phyloP scores from a whole-genome alignment of 2,888 invertebrate species.

The Laspeyria flexula region DNA sequence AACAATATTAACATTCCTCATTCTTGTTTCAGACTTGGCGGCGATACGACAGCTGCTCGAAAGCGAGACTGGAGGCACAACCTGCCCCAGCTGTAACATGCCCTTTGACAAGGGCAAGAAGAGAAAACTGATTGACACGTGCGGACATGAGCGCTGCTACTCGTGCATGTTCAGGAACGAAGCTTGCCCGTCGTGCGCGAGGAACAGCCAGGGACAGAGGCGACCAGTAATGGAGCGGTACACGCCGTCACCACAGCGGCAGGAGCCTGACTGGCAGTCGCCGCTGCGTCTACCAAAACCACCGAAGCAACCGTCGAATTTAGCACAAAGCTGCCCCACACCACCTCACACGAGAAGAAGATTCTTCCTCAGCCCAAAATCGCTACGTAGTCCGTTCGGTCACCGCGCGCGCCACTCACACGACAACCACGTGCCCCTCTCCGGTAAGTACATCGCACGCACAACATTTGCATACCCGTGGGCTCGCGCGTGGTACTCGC shows the following conservation, averaged over 20 bases:
- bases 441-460: constrained; percentile 85
- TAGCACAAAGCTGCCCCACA: constrained; percentile 92
- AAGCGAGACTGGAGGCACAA: constrained; percentile 89
- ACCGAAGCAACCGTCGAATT: constrained; percentile 83
- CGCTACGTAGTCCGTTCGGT: constrained; percentile 91
- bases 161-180: constrained; percentile 97
- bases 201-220: constrained; percentile 68
- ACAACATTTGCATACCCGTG: constrained; percentile 42
- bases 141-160: constrained; percentile 98
- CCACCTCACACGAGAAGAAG: constrained; percentile 91
- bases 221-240: constrained; percentile 79
- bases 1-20: constrained; percentile 41
- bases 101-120: constrained; percentile 99
- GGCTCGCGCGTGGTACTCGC: constrained; percentile 55
- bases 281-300: constrained; percentile 87
- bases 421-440: constrained; percentile 89
- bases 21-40: constrained; percentile 90
- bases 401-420: constrained; percentile 82
- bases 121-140: constrained; percentile 96
- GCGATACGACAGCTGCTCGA: constrained; percentile 93
- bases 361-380: constrained; percentile 94
- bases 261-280: constrained; percentile 79
- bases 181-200: constrained; percentile 93
- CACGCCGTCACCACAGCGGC: constrained; percentile 77
- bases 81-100: constrained; percentile 95